Evolutionary conservation across 2,888 invertebrate species (phyloP).

Genomic region (Colletes collaris): DNA sequence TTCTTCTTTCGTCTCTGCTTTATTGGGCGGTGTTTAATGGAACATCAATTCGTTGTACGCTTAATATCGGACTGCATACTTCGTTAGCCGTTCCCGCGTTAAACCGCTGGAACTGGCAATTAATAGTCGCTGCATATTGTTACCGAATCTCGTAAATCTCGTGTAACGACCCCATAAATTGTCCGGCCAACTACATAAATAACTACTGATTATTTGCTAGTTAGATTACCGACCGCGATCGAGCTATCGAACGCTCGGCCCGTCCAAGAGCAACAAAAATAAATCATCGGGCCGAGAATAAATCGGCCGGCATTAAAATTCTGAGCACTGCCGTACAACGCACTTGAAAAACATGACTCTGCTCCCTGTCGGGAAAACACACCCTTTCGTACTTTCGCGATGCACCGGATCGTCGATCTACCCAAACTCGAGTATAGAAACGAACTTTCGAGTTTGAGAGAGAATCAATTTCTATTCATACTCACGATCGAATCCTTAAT

Average conservation of each 20-base stretch:
- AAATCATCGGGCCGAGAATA: conserved; percentile 48
- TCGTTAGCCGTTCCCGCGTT: conserved; percentile 46
- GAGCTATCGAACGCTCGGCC: conserved; percentile 32
- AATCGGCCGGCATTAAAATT: conserved; percentile 35
- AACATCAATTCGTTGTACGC: conserved; percentile 50
- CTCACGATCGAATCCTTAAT: conserved; percentile 1
- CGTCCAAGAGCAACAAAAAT: conserved; percentile 55
- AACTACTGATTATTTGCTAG: conserved; percentile 61
- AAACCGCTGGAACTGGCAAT: conserved; percentile 35
- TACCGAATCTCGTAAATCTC: conserved; percentile 64
- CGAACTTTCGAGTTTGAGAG: too few species aligned
- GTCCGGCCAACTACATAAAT: conserved; percentile 42
- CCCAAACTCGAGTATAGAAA: too few species aligned
- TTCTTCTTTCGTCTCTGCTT: conserved; percentile 44
- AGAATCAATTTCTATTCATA: background rate
- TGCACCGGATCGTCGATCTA: too few species aligned
- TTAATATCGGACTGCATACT: conserved; percentile 44
- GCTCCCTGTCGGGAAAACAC: conserved; percentile 2
- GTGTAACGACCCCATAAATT: conserved; percentile 61
- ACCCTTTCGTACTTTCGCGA: background rate
- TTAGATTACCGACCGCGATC: conserved; percentile 53
- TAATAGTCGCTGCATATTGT: conserved; percentile 59
- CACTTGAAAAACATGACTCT: background rate
- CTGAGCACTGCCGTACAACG: background rate
- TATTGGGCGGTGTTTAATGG: conserved; percentile 49